A percentile compares a stretch with the other conserved stretches of the same genome.
phyloP scores from a whole-genome alignment of 2,888 invertebrate genomes.

The Trichogramma evanescens region DNA sequence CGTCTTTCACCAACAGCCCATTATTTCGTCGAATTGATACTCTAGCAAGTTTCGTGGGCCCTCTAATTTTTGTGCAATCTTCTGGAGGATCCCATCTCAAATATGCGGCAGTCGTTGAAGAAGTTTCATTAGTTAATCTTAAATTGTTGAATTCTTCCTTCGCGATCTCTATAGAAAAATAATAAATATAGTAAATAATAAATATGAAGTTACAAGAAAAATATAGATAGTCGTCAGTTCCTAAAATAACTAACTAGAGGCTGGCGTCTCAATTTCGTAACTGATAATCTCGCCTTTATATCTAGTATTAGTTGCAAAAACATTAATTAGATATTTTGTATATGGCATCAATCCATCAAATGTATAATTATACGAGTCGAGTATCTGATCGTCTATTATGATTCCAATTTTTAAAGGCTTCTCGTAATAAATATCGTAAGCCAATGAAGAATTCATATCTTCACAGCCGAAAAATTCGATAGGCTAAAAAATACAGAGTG shows the following conservation, averaged over 20 bases:
- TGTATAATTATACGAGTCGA: constrained; percentile 1
- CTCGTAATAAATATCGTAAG: neutral
- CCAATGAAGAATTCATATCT: neutral
- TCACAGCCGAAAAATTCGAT: constrained; percentile 15
- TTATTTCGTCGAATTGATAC: constrained; percentile 20
- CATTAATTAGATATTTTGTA: constrained; percentile 19
- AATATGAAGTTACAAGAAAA: neutral
- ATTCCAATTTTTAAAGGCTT: neutral
- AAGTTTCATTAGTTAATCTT: constrained; percentile 6
- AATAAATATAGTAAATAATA: neutral
- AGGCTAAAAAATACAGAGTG: constrained; percentile 8
- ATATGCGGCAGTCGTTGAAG: neutral
- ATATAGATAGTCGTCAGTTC: neutral
- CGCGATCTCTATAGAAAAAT: constrained; percentile 25
- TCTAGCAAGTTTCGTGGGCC: constrained; percentile 18
- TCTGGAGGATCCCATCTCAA: constrained; percentile 26
- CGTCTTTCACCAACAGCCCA: constrained; percentile 3
- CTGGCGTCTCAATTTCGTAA: constrained; percentile 5
- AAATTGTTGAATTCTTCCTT: constrained; percentile 23
- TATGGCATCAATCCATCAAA: constrained; percentile 25
- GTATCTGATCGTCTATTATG: neutral
- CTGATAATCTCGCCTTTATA: constrained; percentile 8
- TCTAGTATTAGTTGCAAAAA: constrained; percentile 23
- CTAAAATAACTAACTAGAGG: constrained; percentile 14
- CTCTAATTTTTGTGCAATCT: constrained; percentile 30